Evolutionary conservation across 2,797 vertebrate genomes (phyloP), one percentile per base, ranked within the genome.

Genomic region (Mareca strepera): DNA sequence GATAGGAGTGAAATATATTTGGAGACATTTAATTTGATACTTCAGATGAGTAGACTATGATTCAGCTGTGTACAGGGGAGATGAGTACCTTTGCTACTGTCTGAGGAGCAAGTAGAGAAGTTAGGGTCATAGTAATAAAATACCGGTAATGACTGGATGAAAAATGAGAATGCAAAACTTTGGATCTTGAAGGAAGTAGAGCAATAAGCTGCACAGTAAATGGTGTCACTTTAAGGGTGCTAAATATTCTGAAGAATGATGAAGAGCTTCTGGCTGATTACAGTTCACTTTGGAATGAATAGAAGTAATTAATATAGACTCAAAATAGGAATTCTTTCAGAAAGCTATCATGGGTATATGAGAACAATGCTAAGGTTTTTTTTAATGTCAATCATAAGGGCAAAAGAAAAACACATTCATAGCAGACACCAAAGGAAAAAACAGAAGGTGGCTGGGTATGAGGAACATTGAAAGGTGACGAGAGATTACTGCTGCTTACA

Each of bases 1-100:
- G 17, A 25, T 22, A 29, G 26, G 72, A 88, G 43, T 60, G 39
- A 90, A 88, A 77, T 87, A 68, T 53, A 8, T 80, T 62, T 70
- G 79, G 68, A 89, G 76, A 43, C 56, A 59, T 73, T 93, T 93
- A 73, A 88, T 94, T 81, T 84, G 43, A 31, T 94, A 60, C 26
- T 1, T 2, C 43, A 44, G 56, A 4, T 64, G 68, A 18, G n/a
- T 88, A 50, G 66, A 41, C n/a, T 50, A 16, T 41, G 62, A 72
- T 87, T 94, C 73, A 48, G 5, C 35, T 74, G 72, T 64, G 41
- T 60, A 43, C 56, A 58, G 31, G 41, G 25, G 31, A 84, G 86
- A 80, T 90, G 66, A 39, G 46, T 80, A 76, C 76, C 72, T 77
- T 25, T 59, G 25, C 22, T 72, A n/a, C 73, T 53, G 55, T 70